phyloP scores from a whole-genome alignment of 2,888 invertebrate genomes.

The Neoscelio sp. region DNA sequence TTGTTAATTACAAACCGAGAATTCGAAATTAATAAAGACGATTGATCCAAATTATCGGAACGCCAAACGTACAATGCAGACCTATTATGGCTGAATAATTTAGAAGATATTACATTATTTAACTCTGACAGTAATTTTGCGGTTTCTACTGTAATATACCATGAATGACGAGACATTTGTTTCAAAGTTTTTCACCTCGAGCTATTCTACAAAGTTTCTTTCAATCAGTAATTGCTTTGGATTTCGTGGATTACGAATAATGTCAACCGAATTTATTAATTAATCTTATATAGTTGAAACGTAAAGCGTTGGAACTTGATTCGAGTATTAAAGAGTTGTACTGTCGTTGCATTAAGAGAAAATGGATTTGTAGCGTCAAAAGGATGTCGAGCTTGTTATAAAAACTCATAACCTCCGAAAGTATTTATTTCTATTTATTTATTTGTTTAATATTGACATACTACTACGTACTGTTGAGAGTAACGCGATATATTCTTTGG shows the following conservation, averaged over 20 bases:
- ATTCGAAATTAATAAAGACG: slow-evolving; percentile 35
- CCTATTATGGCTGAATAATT: slow-evolving; percentile 35
- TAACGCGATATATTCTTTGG: too few relatives aligned
- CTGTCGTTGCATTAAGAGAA: too few relatives aligned
- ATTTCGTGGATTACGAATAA: slow-evolving; percentile 6
- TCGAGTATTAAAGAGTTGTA: not conserved
- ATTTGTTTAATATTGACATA: too few relatives aligned
- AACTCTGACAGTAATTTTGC: slow-evolving; percentile 22
- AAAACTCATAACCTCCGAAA: too few relatives aligned
- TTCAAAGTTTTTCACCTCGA: slow-evolving; percentile 14
- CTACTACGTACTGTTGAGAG: too few relatives aligned
- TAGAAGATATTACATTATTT: slow-evolving; percentile 27
- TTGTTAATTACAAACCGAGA: slow-evolving; percentile 28
- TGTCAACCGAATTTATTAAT: slow-evolving; percentile 7
- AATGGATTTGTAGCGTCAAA: too few relatives aligned
- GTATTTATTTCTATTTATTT: too few relatives aligned
- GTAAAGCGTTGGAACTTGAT: not conserved
- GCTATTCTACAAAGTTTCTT: slow-evolving; percentile 11
- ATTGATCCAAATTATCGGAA: slow-evolving; percentile 50
- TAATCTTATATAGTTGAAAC: not conserved
- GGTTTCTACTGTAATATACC: slow-evolving; percentile 28
- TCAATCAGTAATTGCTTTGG: slow-evolving; percentile 3
- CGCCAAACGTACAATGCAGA: slow-evolving; percentile 14
- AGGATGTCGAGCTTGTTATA: too few relatives aligned
- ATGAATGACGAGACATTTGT: slow-evolving; percentile 32